These are phyloP conservation scores for Pagrus major DNA, from an alignment of 2,113 vertebrate genomes.

Conservation along the genomic window DNA sequence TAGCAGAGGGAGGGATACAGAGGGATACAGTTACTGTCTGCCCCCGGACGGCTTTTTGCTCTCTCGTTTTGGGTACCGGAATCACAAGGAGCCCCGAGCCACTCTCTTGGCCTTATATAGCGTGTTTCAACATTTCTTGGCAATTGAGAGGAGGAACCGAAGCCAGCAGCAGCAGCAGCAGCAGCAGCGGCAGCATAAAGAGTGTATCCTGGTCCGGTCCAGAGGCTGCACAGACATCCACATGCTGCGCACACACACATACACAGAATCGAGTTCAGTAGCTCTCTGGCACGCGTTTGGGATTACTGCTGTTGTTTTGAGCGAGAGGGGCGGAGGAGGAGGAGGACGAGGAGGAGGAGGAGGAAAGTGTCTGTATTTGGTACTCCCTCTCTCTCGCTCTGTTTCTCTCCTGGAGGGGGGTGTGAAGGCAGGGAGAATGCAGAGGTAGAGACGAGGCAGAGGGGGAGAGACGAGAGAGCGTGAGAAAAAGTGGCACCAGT, in stretches of 20 bases:
- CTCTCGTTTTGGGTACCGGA: constrained; percentile 74
- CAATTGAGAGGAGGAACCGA: constrained; percentile 50
- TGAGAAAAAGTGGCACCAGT: constrained; percentile 49
- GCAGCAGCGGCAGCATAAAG: too few relatives aligned
- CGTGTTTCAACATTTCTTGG: constrained; percentile 72
- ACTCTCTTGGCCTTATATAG: constrained; percentile 83
- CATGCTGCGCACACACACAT: constrained; percentile 18
- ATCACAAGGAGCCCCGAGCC: constrained; percentile 69
- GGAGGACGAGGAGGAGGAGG: constrained; percentile 44
- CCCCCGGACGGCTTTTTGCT: constrained; percentile 65
- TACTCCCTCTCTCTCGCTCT: constrained; percentile 59
- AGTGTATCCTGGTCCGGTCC: constrained; percentile 65
- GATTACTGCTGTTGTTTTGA: constrained; percentile 79
- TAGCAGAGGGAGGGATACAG: constrained; percentile 56
- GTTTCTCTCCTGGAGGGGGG: constrained; percentile 54
- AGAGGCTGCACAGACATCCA: constrained; percentile 52
- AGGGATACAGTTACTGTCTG: constrained; percentile 70
- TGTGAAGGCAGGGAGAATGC: constrained; percentile 63
- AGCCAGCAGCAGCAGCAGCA: too few relatives aligned
- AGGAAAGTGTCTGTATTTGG: constrained; percentile 71
- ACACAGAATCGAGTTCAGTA: constrained; percentile 60
- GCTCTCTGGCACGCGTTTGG: constrained; percentile 76
- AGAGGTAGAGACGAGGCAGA: constrained; percentile 58
- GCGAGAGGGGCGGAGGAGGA: constrained; percentile 31
- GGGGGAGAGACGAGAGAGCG: constrained; percentile 47